phyloP scores from a whole-genome alignment of 2,113 vertebrate species.

The Chaetura pelagica region DNA sequence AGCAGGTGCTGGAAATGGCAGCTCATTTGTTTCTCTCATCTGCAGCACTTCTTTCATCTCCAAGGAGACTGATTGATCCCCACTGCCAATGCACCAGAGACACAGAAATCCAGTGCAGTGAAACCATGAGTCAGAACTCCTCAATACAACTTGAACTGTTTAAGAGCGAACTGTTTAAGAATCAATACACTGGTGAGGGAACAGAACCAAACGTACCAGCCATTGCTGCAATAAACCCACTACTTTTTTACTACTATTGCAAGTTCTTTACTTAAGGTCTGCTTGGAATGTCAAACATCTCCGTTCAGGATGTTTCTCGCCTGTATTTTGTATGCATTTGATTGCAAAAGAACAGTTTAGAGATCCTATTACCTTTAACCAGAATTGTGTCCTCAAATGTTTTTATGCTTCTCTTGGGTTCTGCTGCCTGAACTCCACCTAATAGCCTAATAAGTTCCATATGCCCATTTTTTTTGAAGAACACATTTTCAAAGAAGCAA shows the following conservation, averaged over 20 bases:
- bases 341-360: slow-evolving; percentile 63
- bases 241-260: not conserved
- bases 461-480: slow-evolving; percentile 81
- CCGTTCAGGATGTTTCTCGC: slow-evolving; percentile 39
- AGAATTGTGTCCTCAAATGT: slow-evolving; percentile 72
- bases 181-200: not conserved
- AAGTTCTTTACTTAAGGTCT: slow-evolving; percentile 21
- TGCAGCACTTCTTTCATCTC: slow-evolving; percentile 31
- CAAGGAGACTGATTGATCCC: slow-evolving; percentile 21
- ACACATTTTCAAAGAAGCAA: slow-evolving; percentile 83
- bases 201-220: not conserved
- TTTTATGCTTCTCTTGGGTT: slow-evolving; percentile 79
- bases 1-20: not conserved
- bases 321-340: slow-evolving; percentile 38
- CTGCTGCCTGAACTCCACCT: slow-evolving; percentile 76
- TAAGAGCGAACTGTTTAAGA: not conserved
- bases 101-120: not conserved
- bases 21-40: slow-evolving; percentile 14
- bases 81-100: not conserved
- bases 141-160: not conserved
- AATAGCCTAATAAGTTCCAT: slow-evolving; percentile 87
- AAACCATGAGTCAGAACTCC: not conserved
- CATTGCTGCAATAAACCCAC: not conserved
- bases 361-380: slow-evolving; percentile 70
- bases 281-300: slow-evolving; percentile 23